phyloP scores from a whole-genome alignment of 2,888 invertebrate genomes.

The Acleris laterana region DNA sequence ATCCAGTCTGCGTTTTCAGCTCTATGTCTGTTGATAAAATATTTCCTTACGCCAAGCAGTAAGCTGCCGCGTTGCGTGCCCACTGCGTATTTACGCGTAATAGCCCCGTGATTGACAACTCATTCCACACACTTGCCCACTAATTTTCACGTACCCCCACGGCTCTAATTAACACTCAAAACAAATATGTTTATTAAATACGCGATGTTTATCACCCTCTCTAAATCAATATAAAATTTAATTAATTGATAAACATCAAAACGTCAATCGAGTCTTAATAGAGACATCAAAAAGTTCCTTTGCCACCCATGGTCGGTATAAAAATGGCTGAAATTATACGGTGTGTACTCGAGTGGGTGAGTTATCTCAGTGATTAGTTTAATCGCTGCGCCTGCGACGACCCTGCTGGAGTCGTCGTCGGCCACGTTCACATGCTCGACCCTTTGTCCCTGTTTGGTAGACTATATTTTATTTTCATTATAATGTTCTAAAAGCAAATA shows the following conservation, averaged over 20 bases:
- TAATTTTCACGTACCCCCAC: slow-evolving; percentile 56
- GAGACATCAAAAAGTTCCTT: slow-evolving; percentile 57
- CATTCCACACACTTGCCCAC: slow-evolving; percentile 52
- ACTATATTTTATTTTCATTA: slow-evolving; percentile 57
- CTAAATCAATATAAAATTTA: slow-evolving; percentile 29
- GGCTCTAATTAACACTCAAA: slow-evolving; percentile 65
- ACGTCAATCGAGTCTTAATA: slow-evolving; percentile 51
- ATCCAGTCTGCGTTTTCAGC: slow-evolving; percentile 7
- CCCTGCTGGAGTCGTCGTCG: slow-evolving; percentile 51
- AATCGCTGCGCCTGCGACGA: slow-evolving; percentile 57
- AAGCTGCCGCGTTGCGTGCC: slow-evolving; percentile 48
- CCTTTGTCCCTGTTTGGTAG: slow-evolving; percentile 61
- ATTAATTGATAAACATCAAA: slow-evolving; percentile 47
- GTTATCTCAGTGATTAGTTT: slow-evolving; percentile 73
- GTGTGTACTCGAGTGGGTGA: slow-evolving; percentile 60
- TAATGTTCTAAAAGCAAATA: slow-evolving; percentile 46
- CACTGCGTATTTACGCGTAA: slow-evolving; percentile 52
- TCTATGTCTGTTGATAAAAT: slow-evolving; percentile 20
- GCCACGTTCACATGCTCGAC: slow-evolving; percentile 52
- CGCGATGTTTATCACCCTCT: slow-evolving; percentile 33
- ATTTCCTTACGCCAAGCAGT: slow-evolving; percentile 35
- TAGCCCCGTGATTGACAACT: slow-evolving; percentile 60
- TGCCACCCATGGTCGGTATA: slow-evolving; percentile 70
- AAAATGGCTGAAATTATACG: slow-evolving; percentile 76
- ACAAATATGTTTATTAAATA: slow-evolving; percentile 36